Evolutionary conservation across 2,113 vertebrate species (phyloP), one percentile per base, ranked within the genome.

Genomic region (Syngnathus floridae): DNA sequence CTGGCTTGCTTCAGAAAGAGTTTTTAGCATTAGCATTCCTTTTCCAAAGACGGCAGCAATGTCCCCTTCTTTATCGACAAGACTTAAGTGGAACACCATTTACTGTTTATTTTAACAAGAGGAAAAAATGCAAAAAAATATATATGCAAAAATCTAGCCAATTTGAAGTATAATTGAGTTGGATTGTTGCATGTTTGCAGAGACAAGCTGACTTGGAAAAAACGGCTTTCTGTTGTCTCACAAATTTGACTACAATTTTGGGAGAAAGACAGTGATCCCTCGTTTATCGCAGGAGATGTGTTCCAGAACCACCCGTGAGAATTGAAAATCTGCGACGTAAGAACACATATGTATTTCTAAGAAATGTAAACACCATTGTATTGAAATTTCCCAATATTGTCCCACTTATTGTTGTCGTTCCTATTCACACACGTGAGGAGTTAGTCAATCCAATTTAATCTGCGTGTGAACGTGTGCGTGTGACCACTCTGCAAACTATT

Each of bases 401-500:
- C 7, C 48, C 19, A 3, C 8, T 51, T 51, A 19, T 52, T 16
- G 26, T 7, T 10, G 26, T 56, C 35, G 22, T 2, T 56, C 35
- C 54, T 55, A 55, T 31, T 61, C n/a, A 12, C 13, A 14, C 21
- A 61, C 40, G 12, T 41, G 37, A 22, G 19, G 59, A 21, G 26
- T 70, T 51, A 64, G 54, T 56, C 13, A 35, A 66, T n/a, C 19
- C 7, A 41, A 54, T 67, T 56, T 36, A 75, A 69, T 81, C 72
- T 75, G 63, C 73, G 56, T 69, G 75, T 77, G 66, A 12, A 2
- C 69, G 66, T 46, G 69, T 70, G 74, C 26, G 26, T 31, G 26
- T 74, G 70, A 57, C 75, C 79, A 74, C 70, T 70, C 69, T 80
- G 73, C 82, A 74, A 82, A 73, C 75, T 90, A 89, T 89, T 90